Conservation (phyloP, 2,797 vertebrate genomes). For the Vireo griseus region DNA sequence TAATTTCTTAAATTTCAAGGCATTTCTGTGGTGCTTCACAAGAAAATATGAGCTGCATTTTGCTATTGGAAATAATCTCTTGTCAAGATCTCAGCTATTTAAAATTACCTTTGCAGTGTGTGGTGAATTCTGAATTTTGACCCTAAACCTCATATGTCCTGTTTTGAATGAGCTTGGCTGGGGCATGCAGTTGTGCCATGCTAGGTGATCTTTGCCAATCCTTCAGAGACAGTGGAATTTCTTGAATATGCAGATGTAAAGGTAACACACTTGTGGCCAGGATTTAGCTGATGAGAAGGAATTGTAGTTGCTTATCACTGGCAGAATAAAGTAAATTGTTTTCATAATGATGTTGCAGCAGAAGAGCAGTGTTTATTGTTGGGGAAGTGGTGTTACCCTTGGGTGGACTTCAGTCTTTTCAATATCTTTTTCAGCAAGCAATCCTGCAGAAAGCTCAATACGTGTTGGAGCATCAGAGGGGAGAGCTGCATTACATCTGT, state of each 20-base stretch:
- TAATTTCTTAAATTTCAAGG: background rate
- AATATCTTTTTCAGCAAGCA: background rate
- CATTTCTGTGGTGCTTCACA: background rate
- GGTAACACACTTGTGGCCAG: background rate
- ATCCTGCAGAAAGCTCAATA: background rate
- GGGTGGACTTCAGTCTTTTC: background rate
- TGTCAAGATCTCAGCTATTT: background rate
- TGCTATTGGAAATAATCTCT: background rate
- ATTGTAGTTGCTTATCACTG: background rate
- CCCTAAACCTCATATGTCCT: background rate
- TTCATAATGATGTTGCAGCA: background rate
- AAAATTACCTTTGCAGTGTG: background rate
- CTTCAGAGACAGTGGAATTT: background rate
- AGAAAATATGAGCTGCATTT: background rate
- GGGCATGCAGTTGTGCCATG: background rate
- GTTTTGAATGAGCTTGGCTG: background rate
- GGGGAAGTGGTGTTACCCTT: fast-evolving
- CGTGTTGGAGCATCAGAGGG: fast-evolving
- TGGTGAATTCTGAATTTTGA: background rate
- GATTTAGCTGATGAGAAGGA: background rate
- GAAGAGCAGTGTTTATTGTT: background rate
- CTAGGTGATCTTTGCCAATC: background rate
- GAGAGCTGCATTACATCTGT: background rate
- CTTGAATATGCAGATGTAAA: background rate
- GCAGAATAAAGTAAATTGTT: background rate